Base-by-base conservation (phyloP, 2,888 invertebrate species). In the Plebejus melissa region DNA sequence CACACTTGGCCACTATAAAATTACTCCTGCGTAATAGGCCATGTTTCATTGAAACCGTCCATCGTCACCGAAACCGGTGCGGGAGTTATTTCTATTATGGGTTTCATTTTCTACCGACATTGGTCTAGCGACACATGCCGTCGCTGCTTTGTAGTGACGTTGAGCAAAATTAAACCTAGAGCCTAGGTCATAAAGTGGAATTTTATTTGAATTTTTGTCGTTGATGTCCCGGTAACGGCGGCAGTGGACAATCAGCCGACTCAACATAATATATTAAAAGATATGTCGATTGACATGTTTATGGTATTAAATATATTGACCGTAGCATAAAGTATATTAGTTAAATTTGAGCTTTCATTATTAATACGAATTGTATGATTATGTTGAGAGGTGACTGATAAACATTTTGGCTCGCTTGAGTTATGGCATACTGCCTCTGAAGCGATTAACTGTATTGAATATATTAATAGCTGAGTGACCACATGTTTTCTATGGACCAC, bases 221-320 rank as follows among this genome's bases (percentile, higher is more conserved):
- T 4, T 38, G 38, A 6, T 5, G 38, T 41, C 1, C 6, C 41
- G 41, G 7, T 41, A 2, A 46, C 46, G 9, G 9, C 9, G 46
- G 9, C 46, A 46, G 46, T 46, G 46, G 46, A 46, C 9, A 46
- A 46, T 2, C 46, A 9, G 46, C 2, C 9, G 46, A 54, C 16
- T 65, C 32, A 65, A 65, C 32, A 65, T 65, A 36, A 65, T 65
- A 36, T 32, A 28, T 54, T 50, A 32, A 3, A 50, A 72, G 16
- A 72, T 50, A 71, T 50, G 9, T 22, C 41, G 32, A 71, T 72
- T 72, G 72, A 72, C 72, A 72, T 72, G 72, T 72, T 72, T 72
- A 72, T 54, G 32, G 32, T 28, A 13, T 3, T 28, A 41, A 41
- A 41, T 22, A 22, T 50, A 50, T 72, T 28, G 65, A 65, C 32